Evolutionary conservation across 2,797 vertebrate genomes (phyloP).

Genomic region (Lerista edwardsae): DNA sequence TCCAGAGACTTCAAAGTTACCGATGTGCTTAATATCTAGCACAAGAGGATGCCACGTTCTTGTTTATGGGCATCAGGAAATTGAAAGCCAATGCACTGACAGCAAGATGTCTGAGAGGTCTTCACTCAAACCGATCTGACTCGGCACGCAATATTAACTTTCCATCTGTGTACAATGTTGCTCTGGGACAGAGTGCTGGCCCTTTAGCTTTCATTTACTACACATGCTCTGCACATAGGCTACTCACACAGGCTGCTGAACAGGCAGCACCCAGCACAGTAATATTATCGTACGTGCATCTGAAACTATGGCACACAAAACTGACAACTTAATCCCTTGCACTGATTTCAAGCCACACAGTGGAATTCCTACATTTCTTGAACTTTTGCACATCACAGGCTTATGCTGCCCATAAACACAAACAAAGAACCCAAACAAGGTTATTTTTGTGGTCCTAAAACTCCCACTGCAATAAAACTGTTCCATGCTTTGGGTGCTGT

Average conservation of each 20-base stretch:
- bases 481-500: neutral
- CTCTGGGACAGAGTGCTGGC: constrained; percentile 24
- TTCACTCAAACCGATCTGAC: constrained; percentile 44
- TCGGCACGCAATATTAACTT: constrained; percentile 55
- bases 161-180: constrained; percentile 38
- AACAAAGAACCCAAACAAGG: neutral
- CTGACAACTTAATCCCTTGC: neutral
- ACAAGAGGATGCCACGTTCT: neutral
- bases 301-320: neutral
- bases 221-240: neutral
- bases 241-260: neutral
- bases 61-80: constrained; percentile 22
- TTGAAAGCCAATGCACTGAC: neutral
- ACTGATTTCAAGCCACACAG: constrained; percentile 21
- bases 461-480: neutral
- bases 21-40: neutral
- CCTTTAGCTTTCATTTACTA: constrained; percentile 51
- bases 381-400: constrained; percentile 61
- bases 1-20: neutral
- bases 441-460: neutral
- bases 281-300: neutral
- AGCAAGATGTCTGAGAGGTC: neutral
- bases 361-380: constrained; percentile 3
- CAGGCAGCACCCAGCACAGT: neutral
- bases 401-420: neutral